These are phyloP conservation scores for Corapipo altera DNA, from an alignment of 2,113 vertebrate genomes.

Conservation along the genomic window DNA sequence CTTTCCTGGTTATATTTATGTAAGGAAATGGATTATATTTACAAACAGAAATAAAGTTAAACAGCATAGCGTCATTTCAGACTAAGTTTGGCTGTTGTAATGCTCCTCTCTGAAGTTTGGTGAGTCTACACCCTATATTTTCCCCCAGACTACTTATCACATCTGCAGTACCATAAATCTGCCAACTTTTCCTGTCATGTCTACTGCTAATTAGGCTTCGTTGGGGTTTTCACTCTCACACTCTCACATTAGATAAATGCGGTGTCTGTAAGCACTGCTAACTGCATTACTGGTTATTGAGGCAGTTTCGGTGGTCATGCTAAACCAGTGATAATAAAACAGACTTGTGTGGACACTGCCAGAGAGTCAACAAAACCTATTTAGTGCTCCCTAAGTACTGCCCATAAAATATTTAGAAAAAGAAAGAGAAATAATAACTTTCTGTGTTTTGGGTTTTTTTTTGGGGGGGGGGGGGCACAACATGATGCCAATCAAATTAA, in stretches of 20 bases:
- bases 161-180: neutral
- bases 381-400: neutral
- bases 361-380: neutral
- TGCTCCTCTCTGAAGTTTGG: neutral
- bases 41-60: neutral
- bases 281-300: neutral
- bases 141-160: neutral
- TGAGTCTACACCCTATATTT: neutral
- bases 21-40: neutral
- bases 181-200: neutral
- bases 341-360: neutral
- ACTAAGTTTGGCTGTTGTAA: neutral
- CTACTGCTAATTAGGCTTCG: neutral
- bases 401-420: neutral
- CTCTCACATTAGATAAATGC: fast-evolving
- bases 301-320: neutral
- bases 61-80: neutral
- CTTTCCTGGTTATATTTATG: neutral
- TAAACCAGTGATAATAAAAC: neutral
- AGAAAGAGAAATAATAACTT: neutral
- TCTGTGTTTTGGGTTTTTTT: neutral
- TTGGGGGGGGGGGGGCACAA: neutral
- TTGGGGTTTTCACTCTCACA: neutral
- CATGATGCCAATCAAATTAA: neutral
- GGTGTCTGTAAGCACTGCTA: neutral